phyloP scores from a whole-genome alignment of 2,113 vertebrate genomes.

The Cnemophilus loriae region DNA sequence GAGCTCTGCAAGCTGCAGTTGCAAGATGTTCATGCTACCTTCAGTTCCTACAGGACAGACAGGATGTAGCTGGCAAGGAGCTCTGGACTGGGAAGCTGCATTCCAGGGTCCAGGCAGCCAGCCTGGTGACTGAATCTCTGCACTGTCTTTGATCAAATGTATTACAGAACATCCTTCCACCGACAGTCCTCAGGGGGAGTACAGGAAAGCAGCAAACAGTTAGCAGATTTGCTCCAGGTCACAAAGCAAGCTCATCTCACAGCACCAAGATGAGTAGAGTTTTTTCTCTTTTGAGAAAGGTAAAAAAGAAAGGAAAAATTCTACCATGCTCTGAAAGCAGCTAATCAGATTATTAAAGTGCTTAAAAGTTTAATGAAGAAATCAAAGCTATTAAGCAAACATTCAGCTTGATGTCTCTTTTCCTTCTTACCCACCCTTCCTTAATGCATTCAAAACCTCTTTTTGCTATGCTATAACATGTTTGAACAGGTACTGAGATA shows the following conservation, averaged over 20 bases:
- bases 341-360: constrained; percentile 38
- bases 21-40: neutral
- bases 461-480: constrained; percentile 78
- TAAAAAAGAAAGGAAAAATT: neutral
- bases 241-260: neutral
- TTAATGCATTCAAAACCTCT: constrained; percentile 76
- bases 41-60: neutral
- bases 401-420: constrained; percentile 48
- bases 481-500: constrained; percentile 86
- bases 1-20: neutral
- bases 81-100: neutral
- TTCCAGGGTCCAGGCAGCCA: neutral
- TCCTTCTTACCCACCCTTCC: constrained; percentile 68
- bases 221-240: neutral
- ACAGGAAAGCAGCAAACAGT: neutral
- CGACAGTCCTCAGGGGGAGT: neutral
- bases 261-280: neutral
- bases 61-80: neutral
- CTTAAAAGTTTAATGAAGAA: constrained; percentile 47
- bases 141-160: neutral
- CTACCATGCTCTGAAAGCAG: neutral
- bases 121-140: neutral
- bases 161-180: neutral
- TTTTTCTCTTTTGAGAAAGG: neutral
- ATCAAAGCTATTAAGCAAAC: constrained; percentile 55